Conservation (phyloP, 2,113 vertebrate genomes). For the Corythaeola cristata region DNA sequence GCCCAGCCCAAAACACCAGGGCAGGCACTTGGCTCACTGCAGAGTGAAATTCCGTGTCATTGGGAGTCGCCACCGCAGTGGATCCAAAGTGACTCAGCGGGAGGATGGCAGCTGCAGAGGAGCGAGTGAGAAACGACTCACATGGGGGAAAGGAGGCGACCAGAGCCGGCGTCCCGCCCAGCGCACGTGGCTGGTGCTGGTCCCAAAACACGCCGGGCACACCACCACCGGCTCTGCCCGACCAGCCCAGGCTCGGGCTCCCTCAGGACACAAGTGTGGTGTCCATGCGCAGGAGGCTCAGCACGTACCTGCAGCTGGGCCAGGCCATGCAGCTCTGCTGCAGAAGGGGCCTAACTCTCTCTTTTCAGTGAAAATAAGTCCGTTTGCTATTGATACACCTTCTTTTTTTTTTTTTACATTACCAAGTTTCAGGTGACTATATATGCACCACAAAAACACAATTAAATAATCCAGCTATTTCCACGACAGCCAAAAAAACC, state of each 20-base stretch:
- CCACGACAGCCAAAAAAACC: neutral
- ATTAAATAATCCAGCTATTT: conserved; percentile 26
- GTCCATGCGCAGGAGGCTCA: neutral
- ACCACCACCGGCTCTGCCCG: fast-evolving
- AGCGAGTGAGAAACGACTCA: neutral
- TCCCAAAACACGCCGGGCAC: neutral
- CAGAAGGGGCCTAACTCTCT: neutral
- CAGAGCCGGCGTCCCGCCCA: neutral
- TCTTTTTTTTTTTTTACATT: neutral
- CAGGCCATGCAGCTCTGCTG: neutral
- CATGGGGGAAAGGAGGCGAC: neutral
- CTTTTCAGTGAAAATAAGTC: neutral
- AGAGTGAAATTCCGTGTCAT: neutral
- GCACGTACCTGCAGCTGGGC: neutral
- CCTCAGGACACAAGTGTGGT: neutral
- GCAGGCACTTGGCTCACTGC: neutral
- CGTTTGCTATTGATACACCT: neutral
- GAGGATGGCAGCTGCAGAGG: neutral
- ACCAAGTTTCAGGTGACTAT: neutral
- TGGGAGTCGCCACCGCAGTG: neutral
- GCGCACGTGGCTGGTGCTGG: neutral
- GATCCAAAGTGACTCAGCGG: neutral
- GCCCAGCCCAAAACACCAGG: neutral
- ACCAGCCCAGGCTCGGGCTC: neutral
- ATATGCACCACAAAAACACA: neutral